These are phyloP conservation scores for Brachyhypopomus gauderio DNA, from an alignment of 2,113 vertebrate species.

Conservation along the genomic window DNA sequence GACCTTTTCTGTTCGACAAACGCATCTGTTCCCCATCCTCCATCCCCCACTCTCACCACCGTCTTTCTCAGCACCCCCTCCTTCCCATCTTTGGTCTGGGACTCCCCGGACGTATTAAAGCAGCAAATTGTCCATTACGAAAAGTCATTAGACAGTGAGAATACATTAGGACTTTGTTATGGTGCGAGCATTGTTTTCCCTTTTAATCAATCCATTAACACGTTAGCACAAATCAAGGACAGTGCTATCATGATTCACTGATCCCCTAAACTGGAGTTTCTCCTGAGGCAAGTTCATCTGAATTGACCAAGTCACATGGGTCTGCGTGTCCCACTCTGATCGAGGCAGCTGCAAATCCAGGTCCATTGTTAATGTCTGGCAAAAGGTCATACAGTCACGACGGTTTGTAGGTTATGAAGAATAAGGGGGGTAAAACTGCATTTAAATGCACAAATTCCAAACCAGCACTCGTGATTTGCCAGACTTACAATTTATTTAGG, in stretches of 20 bases:
- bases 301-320: conserved; percentile 21
- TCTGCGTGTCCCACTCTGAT: conserved; percentile 11
- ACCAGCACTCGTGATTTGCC: not conserved
- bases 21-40: conserved; percentile 32
- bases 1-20: conserved; percentile 44
- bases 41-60: not conserved
- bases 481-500: too few relatives aligned
- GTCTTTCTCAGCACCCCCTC: not conserved
- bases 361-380: not conserved
- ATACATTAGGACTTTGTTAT: conserved; percentile 60
- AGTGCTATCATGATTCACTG: conserved; percentile 41
- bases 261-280: conserved; percentile 36
- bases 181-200: conserved; percentile 56
- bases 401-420: not conserved
- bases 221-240: conserved; percentile 54
- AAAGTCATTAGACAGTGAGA: conserved; percentile 58
- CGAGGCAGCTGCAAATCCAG: not conserved
- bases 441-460: not conserved
- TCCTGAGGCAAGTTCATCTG: conserved; percentile 38
- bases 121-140: conserved; percentile 60
- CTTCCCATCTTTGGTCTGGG: conserved; percentile 35
- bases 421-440: not conserved
- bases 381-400: not conserved
- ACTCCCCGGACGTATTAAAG: conserved; percentile 55
- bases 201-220: conserved; percentile 59